Evolutionary conservation across 1,140 invertebrate genomes (phyloP), one percentile per base, ranked within the genome.

Genomic region (Ostrea denselamellosa): DNA sequence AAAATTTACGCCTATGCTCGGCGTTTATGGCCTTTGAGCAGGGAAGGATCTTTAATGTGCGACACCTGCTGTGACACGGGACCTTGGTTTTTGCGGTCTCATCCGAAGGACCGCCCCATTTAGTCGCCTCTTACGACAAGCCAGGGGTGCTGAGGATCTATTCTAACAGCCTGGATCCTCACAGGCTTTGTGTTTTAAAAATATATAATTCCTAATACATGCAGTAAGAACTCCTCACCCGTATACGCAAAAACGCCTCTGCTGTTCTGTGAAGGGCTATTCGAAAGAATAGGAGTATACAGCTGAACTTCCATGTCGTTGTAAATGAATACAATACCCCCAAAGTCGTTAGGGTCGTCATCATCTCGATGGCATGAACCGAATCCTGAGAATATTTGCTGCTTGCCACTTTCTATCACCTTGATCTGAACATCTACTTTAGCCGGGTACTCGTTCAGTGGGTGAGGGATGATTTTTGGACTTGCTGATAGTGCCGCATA

Each of bases 311-410:
- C 65, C 3, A 44, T 14, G 10, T 56, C 25, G 53, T 88, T 88
- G 34, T 88, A 88, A 53, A 81, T 85, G n/a, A 81, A 88, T 0
- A 88, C 87, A 28, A 88, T 68, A 7, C 87, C 87, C 7, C 87
- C 87, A 81, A 85, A 88, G 7, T 53, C 51, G 9, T 3, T 14
- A 9, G 83, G 25, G 25, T 81, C 7, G 25, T 85, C 84, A 19
- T 85, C 71, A 82, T 88, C 87, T 25, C 87, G 65, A 8, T 88
- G 87, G 19, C 81, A 65, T 0, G 87, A 85, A 54, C 87, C 87
- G 34, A 82, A 54, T 9, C 83, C 87, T 44, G 87, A 62, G 81
- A 88, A 88, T 34, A 88, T 81, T 22, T 85, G 56, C 44, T 85
- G 56, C 34, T 62, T 44, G n/a, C 17, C 25, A 28, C 51, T 52